Evolutionary conservation across 2,113 vertebrate species (phyloP).

Genomic region (Rallus limicola): DNA sequence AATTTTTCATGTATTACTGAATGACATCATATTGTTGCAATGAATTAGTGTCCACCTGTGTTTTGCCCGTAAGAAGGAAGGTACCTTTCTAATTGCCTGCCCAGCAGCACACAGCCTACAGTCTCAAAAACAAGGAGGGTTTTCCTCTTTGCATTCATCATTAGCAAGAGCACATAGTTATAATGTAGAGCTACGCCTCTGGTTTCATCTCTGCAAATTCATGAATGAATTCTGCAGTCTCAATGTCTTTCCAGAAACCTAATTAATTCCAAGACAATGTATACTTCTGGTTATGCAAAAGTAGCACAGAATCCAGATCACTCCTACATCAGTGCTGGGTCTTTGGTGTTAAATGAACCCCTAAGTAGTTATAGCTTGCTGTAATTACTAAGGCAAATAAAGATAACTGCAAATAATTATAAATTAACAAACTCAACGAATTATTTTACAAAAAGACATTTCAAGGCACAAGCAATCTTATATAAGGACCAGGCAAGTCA

Average conservation of each 20-base stretch:
- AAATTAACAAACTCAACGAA: background rate
- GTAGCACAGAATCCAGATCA: background rate
- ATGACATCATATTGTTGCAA: background rate
- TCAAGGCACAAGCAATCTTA: background rate
- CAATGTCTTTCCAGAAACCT: background rate
- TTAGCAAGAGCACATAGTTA: background rate
- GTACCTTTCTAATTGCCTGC: background rate
- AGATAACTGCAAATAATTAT: background rate
- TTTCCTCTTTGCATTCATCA: background rate
- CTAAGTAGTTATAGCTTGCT: background rate
- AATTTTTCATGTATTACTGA: background rate
- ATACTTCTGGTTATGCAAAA: background rate
- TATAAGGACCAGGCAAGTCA: background rate
- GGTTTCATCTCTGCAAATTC: background rate
- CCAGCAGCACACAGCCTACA: background rate
- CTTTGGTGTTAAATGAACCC: background rate
- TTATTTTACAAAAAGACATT: background rate
- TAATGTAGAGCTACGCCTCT: background rate
- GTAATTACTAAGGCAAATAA: background rate
- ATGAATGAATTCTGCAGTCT: background rate
- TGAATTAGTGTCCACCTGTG: background rate
- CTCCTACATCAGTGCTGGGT: background rate
- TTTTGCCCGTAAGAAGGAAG: background rate
- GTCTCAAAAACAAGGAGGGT: background rate
- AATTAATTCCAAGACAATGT: background rate